A percentile compares a stretch with the other conserved stretches of the same genome.
These are phyloP conservation scores for Falco punctatus DNA, from an alignment of 2,113 vertebrate species.

Conservation along the genomic window DNA sequence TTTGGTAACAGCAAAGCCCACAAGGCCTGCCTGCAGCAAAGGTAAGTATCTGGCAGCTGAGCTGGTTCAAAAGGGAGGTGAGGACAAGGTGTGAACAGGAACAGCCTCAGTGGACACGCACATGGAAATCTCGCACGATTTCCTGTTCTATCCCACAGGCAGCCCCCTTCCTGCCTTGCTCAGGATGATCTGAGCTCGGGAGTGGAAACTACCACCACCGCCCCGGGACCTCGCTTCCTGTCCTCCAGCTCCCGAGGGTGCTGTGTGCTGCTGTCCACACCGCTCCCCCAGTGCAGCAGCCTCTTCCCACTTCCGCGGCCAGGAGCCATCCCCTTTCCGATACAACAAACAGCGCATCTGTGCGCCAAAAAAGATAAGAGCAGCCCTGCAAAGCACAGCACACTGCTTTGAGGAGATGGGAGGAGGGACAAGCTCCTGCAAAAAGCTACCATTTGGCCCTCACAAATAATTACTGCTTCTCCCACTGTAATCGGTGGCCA, in stretches of 20 bases:
- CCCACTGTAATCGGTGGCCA: background rate
- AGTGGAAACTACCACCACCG: constrained; percentile 21
- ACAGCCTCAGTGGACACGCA: background rate
- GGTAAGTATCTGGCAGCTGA: constrained; percentile 32
- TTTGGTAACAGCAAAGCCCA: background rate
- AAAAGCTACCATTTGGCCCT: constrained; percentile 19
- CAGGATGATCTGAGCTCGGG: constrained; percentile 8
- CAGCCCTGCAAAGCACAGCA: background rate
- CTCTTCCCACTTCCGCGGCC: constrained; percentile 42
- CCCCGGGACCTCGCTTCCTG: constrained; percentile 47
- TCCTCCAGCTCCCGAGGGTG: constrained; percentile 27
- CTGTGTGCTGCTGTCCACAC: background rate
- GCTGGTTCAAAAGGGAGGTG: background rate
- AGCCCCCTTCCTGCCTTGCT: constrained; percentile 47
- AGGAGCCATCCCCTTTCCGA: constrained; percentile 26
- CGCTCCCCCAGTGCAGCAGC: background rate
- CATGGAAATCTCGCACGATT: background rate
- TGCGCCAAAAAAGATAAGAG: background rate
- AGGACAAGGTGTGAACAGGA: constrained; percentile 56
- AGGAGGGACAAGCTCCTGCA: background rate
- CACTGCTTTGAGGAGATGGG: background rate
- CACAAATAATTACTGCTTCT: background rate
- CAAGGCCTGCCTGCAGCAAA: background rate
- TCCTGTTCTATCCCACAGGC: constrained; percentile 52
- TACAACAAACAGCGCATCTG: background rate